phyloP scores from a whole-genome alignment of 2,888 invertebrate species.

The Drosophila seclusa region DNA sequence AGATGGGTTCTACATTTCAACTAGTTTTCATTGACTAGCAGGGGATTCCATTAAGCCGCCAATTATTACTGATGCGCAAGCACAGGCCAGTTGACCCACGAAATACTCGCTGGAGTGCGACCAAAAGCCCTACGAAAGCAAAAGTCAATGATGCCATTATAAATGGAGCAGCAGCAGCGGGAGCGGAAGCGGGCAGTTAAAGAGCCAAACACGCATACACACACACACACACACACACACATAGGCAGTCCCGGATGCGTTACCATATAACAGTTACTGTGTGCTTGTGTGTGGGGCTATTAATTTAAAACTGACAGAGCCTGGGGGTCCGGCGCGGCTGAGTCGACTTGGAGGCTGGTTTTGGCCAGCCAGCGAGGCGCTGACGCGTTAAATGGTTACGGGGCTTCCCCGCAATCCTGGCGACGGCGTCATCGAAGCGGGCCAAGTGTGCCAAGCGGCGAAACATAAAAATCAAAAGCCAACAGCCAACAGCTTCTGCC shows the following conservation, averaged over 20 bases:
- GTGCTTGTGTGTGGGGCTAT: constrained; percentile 64
- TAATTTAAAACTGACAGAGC: constrained; percentile 75
- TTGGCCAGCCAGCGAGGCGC: constrained; percentile 72
- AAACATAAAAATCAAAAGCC: constrained; percentile 72
- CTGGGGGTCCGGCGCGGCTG: constrained; percentile 67
- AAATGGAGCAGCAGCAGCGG: constrained; percentile 48
- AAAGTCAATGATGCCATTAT: constrained; percentile 76
- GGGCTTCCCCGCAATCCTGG: constrained; percentile 57
- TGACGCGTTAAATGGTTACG: constrained; percentile 78
- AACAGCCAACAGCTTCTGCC: constrained; percentile 21
- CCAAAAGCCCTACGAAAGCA: constrained; percentile 53
- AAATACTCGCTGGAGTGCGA: constrained; percentile 22
- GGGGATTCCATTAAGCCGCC: neutral
- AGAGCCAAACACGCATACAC: constrained; percentile 20
- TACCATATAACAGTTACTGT: constrained; percentile 32
- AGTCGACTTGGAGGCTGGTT: constrained; percentile 53
- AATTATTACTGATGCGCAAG: constrained; percentile 20
- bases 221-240: constrained; percentile 26
- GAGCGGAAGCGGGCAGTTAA: constrained; percentile 28
- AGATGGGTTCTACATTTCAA: neutral
- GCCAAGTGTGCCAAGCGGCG: constrained; percentile 71
- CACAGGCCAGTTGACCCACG: constrained; percentile 19
- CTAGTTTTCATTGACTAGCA: neutral
- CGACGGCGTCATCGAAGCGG: constrained; percentile 47
- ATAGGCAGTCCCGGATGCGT: constrained; percentile 28